These are phyloP conservation scores for Drosophila ohnishii DNA, from an alignment of 1,140 invertebrate species.

Conservation along the genomic window DNA sequence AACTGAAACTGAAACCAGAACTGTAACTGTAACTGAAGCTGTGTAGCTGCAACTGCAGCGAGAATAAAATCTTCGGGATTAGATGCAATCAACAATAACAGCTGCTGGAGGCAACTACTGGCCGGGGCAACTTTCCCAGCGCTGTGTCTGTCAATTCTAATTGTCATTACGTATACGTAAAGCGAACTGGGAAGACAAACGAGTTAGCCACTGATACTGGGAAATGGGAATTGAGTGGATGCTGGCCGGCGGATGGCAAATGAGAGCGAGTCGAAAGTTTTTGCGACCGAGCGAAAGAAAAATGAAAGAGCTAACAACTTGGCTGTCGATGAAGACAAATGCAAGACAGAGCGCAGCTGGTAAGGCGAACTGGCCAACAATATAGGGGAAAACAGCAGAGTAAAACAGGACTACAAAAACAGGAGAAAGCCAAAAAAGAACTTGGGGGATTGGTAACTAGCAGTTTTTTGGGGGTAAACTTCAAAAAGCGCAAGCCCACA, in stretches of 20 bases:
- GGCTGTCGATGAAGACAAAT: slow-evolving; percentile 81
- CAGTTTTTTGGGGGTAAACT: slow-evolving; percentile 61
- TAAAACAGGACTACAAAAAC: slow-evolving; percentile 7
- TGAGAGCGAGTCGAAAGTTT: slow-evolving; percentile 55
- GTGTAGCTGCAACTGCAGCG: slow-evolving; percentile 40
- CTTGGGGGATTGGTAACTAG: slow-evolving; percentile 38
- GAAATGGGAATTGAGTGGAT: slow-evolving; percentile 49
- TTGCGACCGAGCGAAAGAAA: slow-evolving; percentile 69
- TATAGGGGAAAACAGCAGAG: slow-evolving; percentile 28
- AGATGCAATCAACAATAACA: slow-evolving; percentile 82
- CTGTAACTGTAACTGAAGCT: not conserved
- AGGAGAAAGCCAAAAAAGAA: slow-evolving; percentile 26
- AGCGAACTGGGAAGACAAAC: slow-evolving; percentile 75
- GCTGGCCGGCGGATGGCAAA: slow-evolving; percentile 33
- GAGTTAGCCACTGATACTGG: slow-evolving; percentile 78
- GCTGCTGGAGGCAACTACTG: slow-evolving; percentile 43
- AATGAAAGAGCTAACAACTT: slow-evolving; percentile 78
- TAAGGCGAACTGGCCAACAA: slow-evolving; percentile 26
- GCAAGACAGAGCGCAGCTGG: slow-evolving; percentile 56
- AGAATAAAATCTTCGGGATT: slow-evolving; percentile 77
- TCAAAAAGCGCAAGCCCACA: slow-evolving; percentile 58
- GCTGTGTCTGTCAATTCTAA: slow-evolving; percentile 77
- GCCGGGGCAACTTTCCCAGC: slow-evolving; percentile 63
- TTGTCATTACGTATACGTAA: slow-evolving; percentile 81
- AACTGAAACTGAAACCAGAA: not conserved